These are phyloP conservation scores for Drosophila kohkoa DNA, from an alignment of 1,140 invertebrate species.

Conservation along the genomic window DNA sequence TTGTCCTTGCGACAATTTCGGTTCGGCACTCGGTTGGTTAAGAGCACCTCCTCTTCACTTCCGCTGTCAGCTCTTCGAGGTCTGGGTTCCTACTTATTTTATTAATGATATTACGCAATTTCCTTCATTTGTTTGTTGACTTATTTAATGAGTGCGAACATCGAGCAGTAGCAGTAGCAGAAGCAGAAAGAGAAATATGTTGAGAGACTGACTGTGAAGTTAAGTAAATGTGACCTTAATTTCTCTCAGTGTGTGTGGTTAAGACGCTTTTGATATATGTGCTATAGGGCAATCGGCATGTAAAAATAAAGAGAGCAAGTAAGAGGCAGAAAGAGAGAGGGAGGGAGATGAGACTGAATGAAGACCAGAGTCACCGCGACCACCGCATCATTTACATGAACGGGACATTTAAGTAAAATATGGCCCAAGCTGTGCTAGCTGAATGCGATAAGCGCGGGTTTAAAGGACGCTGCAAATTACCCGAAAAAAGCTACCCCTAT, in stretches of 20 bases:
- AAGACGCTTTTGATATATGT: slow-evolving; percentile 73
- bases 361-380: slow-evolving; percentile 6
- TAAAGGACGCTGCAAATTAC: slow-evolving; percentile 77
- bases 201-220: slow-evolving; percentile 5
- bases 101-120: slow-evolving; percentile 79
- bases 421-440: slow-evolving; percentile 65
- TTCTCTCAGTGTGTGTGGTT: slow-evolving; percentile 45
- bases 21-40: not conserved
- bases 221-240: slow-evolving; percentile 79
- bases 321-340: not conserved
- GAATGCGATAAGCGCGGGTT: slow-evolving; percentile 64
- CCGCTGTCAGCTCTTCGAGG: slow-evolving; percentile 2
- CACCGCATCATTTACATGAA: slow-evolving; percentile 72
- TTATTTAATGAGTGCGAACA: slow-evolving; percentile 69
- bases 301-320: not conserved
- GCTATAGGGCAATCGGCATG: slow-evolving; percentile 38
- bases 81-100: slow-evolving; percentile 54
- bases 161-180: not conserved
- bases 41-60: not conserved
- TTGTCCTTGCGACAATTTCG: slow-evolving; percentile 5
- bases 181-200: slow-evolving; percentile 7
- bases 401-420: slow-evolving; percentile 79
- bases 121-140: slow-evolving; percentile 56
- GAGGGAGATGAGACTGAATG: slow-evolving; percentile 4
- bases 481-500: slow-evolving; percentile 41